Conservation (phyloP, 1,140 invertebrate species). For the Diachasma alloeum region DNA sequence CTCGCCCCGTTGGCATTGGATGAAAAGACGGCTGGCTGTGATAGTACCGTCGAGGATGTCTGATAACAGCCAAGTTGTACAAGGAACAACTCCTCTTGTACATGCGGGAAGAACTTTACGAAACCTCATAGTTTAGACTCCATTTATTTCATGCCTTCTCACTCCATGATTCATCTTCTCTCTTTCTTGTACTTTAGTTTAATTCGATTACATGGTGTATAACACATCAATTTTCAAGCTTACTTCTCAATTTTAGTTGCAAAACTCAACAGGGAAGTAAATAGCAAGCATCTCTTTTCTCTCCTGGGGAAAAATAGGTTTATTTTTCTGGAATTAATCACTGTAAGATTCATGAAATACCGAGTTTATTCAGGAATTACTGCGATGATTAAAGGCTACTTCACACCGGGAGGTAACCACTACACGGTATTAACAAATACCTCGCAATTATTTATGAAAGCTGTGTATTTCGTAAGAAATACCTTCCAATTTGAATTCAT, state of each 20-base stretch:
- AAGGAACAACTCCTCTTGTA: slow-evolving; percentile 20
- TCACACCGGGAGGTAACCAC: too few species aligned
- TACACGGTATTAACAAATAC: too few species aligned
- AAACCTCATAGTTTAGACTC: slow-evolving; percentile 24
- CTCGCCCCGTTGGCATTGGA: neutral
- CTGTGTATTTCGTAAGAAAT: neutral
- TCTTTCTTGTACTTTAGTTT: slow-evolving; percentile 17
- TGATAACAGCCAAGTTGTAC: slow-evolving; percentile 16
- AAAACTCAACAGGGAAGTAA: neutral
- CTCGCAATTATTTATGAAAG: too few species aligned
- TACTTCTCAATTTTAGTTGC: neutral
- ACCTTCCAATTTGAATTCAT: neutral
- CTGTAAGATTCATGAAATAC: too few species aligned
- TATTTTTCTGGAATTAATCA: too few species aligned
- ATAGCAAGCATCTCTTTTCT: neutral
- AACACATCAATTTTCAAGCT: slow-evolving; percentile 3
- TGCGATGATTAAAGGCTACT: too few species aligned
- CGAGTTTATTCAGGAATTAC: too few species aligned
- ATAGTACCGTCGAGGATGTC: neutral
- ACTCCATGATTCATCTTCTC: neutral
- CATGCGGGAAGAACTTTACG: neutral
- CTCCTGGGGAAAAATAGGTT: neutral
- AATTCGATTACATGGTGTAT: slow-evolving; percentile 25
- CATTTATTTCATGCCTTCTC: slow-evolving; percentile 25
- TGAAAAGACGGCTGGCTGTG: neutral